A percentile compares a stretch with the other conserved stretches of the same genome.
These are phyloP conservation scores for Aquatica leii DNA, from an alignment of 2,888 invertebrate species.

Conservation along the genomic window DNA sequence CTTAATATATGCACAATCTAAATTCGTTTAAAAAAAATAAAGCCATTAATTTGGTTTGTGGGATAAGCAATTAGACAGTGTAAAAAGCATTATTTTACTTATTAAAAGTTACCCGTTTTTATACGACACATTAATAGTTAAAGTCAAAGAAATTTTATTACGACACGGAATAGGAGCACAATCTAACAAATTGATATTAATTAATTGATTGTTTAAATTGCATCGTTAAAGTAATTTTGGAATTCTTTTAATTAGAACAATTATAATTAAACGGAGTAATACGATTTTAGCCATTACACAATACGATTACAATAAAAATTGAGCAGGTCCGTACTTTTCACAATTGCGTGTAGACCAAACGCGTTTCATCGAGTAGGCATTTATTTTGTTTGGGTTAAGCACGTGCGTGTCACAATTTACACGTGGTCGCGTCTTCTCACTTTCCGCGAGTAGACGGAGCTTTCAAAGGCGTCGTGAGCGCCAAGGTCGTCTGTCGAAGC, in stretches of 20 bases:
- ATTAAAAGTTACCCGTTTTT: neutral
- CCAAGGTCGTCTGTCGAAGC: constrained; percentile 44
- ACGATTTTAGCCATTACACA: constrained; percentile 1
- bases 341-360: too few species aligned
- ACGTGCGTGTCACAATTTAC: constrained; percentile 41
- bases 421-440: constrained; percentile 40
- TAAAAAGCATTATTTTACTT: neutral
- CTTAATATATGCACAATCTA: constrained; percentile 38
- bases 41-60: constrained; percentile 32
- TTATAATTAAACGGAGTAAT: constrained; percentile 26
- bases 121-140: too few species aligned
- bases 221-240: constrained; percentile 20
- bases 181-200: neutral
- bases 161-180: too few species aligned
- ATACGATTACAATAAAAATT: neutral
- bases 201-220: constrained; percentile 26
- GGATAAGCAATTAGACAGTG: constrained; percentile 21
- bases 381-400: constrained; percentile 26
- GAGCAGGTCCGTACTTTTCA: too few species aligned
- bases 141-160: too few species aligned
- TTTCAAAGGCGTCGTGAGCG: constrained; percentile 47
- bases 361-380: constrained; percentile 7
- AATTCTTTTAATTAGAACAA: constrained; percentile 22
- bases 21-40: constrained; percentile 34
- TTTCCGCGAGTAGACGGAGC: constrained; percentile 45